Conservation (phyloP, 2,797 vertebrate species). For the Anolis apletophallus region DNA sequence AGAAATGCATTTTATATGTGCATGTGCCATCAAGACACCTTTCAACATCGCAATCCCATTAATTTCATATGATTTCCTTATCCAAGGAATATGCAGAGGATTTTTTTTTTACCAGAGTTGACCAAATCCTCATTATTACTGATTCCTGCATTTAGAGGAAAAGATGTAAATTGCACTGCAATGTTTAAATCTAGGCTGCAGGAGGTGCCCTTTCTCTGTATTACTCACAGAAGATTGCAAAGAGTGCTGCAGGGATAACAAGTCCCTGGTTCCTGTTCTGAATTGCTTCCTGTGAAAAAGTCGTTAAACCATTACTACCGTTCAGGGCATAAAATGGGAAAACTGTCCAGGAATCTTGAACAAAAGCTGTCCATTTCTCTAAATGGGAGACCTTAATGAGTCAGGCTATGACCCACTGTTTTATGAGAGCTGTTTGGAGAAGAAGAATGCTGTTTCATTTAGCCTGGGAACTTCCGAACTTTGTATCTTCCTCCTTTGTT, state of each 20-base stretch:
- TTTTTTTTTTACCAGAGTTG: too few species aligned
- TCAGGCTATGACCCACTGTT: constrained; percentile 77
- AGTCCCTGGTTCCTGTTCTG: constrained; percentile 58
- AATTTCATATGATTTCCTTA: too few species aligned
- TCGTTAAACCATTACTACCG: constrained; percentile 79
- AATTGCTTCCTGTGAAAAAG: constrained; percentile 81
- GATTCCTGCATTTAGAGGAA: not conserved
- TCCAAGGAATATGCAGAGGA: too few species aligned
- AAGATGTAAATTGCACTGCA: constrained; percentile 38
- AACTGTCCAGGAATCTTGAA: constrained; percentile 74
- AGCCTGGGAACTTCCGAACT: constrained; percentile 77
- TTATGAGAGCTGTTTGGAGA: constrained; percentile 79
- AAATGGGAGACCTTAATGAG: constrained; percentile 78
- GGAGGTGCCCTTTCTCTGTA: constrained; percentile 72
- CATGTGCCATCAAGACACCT: too few species aligned
- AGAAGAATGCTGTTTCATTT: constrained; percentile 74
- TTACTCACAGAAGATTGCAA: not conserved
- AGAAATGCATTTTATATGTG: not conserved
- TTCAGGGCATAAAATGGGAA: constrained; percentile 74
- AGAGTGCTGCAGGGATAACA: constrained; percentile 12
- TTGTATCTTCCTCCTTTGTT: constrained; percentile 75
- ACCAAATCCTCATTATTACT: not conserved
- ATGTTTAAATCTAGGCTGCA: constrained; percentile 65
- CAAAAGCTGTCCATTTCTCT: constrained; percentile 75
- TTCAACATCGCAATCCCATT: too few species aligned